Conservation (phyloP, 2,113 vertebrate species). For the Hydropotes inermis region DNA sequence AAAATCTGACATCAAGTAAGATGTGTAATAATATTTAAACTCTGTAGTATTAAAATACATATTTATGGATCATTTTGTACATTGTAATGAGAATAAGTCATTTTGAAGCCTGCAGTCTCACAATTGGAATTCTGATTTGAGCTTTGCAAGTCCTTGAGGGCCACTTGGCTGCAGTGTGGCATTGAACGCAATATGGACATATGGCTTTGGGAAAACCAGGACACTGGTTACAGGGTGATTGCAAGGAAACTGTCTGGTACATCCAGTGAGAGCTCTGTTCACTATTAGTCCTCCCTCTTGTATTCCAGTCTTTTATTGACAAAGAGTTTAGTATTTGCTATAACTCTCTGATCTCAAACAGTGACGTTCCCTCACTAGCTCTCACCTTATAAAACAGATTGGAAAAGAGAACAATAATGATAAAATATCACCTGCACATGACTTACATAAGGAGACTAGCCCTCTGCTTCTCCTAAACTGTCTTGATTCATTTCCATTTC, state of each 20-base stretch:
- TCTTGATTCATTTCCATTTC: neutral
- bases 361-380: neutral
- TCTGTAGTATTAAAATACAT: constrained; percentile 69
- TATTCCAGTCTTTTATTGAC: neutral
- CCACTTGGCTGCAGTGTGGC: neutral
- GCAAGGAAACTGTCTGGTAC: neutral
- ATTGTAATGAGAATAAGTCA: constrained; percentile 60
- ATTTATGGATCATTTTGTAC: constrained; percentile 68
- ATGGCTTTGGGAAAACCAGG: neutral
- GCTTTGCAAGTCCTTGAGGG: neutral
- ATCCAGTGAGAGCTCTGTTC: neutral
- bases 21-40: constrained; percentile 70
- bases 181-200: neutral
- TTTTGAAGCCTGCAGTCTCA: constrained; percentile 39
- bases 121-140: constrained; percentile 30
- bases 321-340: neutral
- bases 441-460: neutral
- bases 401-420: neutral
- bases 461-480: neutral
- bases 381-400: neutral
- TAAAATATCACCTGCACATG: neutral
- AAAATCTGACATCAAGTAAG: constrained; percentile 65
- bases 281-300: neutral
- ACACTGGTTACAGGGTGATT: neutral
- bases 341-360: neutral